Base-by-base conservation (phyloP, 2,888 invertebrate species). In the Nyleta sp. region DNA sequence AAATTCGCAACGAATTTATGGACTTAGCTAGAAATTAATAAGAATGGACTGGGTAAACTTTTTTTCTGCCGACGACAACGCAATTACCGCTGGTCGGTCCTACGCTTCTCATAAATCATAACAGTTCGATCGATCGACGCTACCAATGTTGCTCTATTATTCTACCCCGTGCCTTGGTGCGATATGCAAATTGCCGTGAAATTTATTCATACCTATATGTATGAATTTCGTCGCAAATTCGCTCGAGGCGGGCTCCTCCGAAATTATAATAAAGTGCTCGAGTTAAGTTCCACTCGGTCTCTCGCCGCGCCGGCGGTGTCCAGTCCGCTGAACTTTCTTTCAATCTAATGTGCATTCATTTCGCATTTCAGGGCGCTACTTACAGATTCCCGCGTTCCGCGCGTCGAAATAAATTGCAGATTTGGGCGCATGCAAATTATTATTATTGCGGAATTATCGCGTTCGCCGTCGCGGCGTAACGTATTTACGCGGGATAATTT, bases 141-240 rank as follows among this genome's bases (percentile, higher is more conserved):
- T 70, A 62, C 64, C 70, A 73, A 76, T 80, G 76, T 80, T 80
- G 80, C 76, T 76, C 70, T 65, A 76, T 76, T 80, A 80, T 80
- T 80, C 76, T 70, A 76, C 40, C 50, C 73, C 38, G 64, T 71
- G 31, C 68, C 62, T 80, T 74, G 70, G 80, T 65, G 80, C 77
- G 81, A 82, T 82, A 87, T 87, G 88, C 82, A 87, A 88, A 88
- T 88, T 82, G 81, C 62, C 79, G 80, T 55, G 82, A 85, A 86
- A 87, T 87, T 87, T 88, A 87, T 88, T 88, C 88, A 88, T 88
- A 83, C 83, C 81, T 82, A 81, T 72, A 80, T 60, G 65, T 76
- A 78, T 75, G 81, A 71, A 77, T 67, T 73, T 70, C 82, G 80
- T 81, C 81, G 80, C 84, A 80, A 79, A 80, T 80, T 68, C 55